A percentile compares a stretch with the other conserved stretches of the same genome.
phyloP scores from a whole-genome alignment of 2,888 invertebrate genomes.

The Hipparchia sbordonii region DNA sequence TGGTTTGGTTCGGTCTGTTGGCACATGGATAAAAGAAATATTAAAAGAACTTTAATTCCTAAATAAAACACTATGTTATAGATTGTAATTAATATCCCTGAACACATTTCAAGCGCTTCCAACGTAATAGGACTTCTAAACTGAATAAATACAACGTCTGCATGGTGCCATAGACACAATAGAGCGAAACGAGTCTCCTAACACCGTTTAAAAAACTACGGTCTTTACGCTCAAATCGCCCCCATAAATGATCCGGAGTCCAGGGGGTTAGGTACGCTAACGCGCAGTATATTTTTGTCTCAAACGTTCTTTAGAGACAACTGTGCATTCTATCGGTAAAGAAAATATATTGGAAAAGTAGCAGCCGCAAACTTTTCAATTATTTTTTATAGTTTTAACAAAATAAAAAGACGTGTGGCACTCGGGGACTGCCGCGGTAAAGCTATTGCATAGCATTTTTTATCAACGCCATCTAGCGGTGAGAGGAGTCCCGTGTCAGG shows the following conservation, averaged over 20 bases:
- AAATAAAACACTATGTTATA: neutral
- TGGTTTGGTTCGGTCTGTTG: no score
- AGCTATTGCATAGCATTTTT: no score
- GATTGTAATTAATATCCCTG: neutral
- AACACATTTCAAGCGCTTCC: constrained; percentile 22
- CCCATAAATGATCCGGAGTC: constrained; percentile 42
- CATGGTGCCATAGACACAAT: constrained; percentile 33
- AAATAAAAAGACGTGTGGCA: no score
- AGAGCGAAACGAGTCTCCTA: constrained; percentile 41
- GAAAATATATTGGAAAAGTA: constrained; percentile 25
- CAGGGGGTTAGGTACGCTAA: constrained; percentile 38
- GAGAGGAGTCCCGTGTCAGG: no score
- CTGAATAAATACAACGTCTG: constrained; percentile 31
- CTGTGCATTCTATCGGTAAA: constrained; percentile 34
- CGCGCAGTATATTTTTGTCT: constrained; percentile 35
- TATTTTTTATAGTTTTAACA: neutral
- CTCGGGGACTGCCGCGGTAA: no score
- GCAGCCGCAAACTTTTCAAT: neutral
- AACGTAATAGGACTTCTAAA: constrained; percentile 18
- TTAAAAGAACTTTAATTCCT: neutral
- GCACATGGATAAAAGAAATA: no score
- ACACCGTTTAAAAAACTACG: constrained; percentile 44
- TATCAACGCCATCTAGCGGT: no score
- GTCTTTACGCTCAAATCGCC: constrained; percentile 42
- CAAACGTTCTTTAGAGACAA: constrained; percentile 37